Base-by-base conservation (phyloP, 2,888 invertebrate genomes). In the Lymantria monacha region DNA sequence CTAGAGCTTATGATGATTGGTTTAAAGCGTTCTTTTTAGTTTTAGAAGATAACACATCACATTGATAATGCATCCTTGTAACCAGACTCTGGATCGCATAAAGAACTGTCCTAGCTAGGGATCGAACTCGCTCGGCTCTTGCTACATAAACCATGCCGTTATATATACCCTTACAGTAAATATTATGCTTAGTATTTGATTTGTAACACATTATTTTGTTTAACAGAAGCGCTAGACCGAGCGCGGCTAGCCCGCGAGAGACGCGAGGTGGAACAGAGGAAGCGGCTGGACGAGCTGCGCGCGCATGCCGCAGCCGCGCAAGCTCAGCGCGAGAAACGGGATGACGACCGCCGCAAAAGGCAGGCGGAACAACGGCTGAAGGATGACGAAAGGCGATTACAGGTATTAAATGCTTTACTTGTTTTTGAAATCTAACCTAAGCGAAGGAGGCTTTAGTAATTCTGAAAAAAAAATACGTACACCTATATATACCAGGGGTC, bases 241-340 rank as follows among this genome's bases (percentile, higher is more conserved):
- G 92, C 95, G 74, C 93, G 94, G 81, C 87, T 94, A 81, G 94
- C 97, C 71, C 95, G 96, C 72, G 97, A 97, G 79, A 93, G 96
- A 72, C 97, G 97, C 85, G 96, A 97, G 92, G 96, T 96, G 79
- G 97, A 97, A 84, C 94, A 97, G 74, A 95, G 96, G 78, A 95
- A 95, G 80, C 96, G 97, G 87, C 92, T 97, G 78, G 97, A 97
- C 82, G 97, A 97, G 91, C 92, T 98, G 74, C 95, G 96, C 77
- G 95, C 96, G 80, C 97, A 97, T 89, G 97, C 97, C 53, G 93
- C 96, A 67, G 96, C 96, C 46, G 97, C 97, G 77, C 97, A 97
- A 91, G 95, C 95, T 77, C 97, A 96, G 87, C 94, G 97, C 46
- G 97, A 97, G 92, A 96, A 96, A 84, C 94, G 97, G 72, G 97